These are phyloP conservation scores for Hirtodrosophila cameraria DNA, from an alignment of 2,888 invertebrate species.

Conservation along the genomic window DNA sequence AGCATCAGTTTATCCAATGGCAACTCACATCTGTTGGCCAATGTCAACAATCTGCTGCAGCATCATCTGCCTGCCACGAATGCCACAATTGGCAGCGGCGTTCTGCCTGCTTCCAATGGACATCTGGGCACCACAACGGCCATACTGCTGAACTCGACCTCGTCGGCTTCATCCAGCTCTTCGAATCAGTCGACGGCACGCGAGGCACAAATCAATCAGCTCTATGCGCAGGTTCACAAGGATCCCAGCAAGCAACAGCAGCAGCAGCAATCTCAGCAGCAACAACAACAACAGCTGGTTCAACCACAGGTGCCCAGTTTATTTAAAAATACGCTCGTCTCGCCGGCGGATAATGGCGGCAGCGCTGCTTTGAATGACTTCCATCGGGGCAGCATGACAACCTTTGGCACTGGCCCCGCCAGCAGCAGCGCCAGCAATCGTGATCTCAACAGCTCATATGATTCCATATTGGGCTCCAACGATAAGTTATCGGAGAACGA, in stretches of 20 bases:
- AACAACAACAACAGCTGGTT: constrained; percentile 41
- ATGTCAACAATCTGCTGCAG: constrained; percentile 80
- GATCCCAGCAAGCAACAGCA: constrained; percentile 83
- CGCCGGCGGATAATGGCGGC: constrained; percentile 68
- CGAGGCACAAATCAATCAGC: constrained; percentile 83
- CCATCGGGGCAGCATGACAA: constrained; percentile 82
- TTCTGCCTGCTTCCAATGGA: constrained; percentile 54
- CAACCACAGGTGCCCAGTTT: constrained; percentile 68
- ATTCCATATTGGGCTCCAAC: constrained; percentile 84
- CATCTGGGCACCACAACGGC: constrained; percentile 81
- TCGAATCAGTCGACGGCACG: constrained; percentile 77
- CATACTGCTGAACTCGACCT: constrained; percentile 79
- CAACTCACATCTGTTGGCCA: constrained; percentile 85
- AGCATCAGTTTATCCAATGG: constrained; percentile 84
- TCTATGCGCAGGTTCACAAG: constrained; percentile 86
- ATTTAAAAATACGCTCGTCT: constrained; percentile 78
- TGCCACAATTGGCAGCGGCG: constrained; percentile 29
- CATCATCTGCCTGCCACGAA: constrained; percentile 72
- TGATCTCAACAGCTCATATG: constrained; percentile 84
- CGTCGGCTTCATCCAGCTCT: constrained; percentile 74
- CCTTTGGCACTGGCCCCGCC: constrained; percentile 73
- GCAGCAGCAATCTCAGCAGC: constrained; percentile 45
- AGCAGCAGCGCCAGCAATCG: constrained; percentile 76
- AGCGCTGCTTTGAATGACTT: constrained; percentile 71
- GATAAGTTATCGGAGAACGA: constrained; percentile 84